Percentiles rank a stretch among this genome's conserved stretches.
Evolutionary conservation across 1,140 invertebrate genomes (phyloP).

Genomic region (Paralvinella palmiformis): DNA sequence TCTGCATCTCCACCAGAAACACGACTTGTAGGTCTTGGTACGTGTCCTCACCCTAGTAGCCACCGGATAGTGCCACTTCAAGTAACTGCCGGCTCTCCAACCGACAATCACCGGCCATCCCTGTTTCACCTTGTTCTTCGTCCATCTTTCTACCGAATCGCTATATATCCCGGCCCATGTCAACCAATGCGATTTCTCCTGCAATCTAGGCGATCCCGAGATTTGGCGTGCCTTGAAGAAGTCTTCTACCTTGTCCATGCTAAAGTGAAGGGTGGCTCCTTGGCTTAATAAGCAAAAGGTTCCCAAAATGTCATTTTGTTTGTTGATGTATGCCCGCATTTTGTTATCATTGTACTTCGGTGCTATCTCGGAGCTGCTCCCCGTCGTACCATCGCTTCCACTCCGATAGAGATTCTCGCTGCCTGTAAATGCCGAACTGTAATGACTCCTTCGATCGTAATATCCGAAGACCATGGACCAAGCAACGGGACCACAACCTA

Average conservation of each 20-base stretch:
- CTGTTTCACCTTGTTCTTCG: conserved; percentile 5
- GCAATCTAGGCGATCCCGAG: conserved; percentile 7
- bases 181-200: neutral
- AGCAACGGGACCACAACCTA: conserved; percentile 24
- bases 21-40: neutral
- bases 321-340: too few species aligned
- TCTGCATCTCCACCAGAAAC: neutral
- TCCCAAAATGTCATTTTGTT: too few species aligned
- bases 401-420: conserved; percentile 18
- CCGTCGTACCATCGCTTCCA: conserved; percentile 17
- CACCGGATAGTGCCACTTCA: conserved; percentile 9
- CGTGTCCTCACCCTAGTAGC: neutral
- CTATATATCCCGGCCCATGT: neutral
- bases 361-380: neutral
- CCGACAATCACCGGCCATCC: conserved; percentile 22
- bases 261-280: too few species aligned
- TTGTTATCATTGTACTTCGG: too few species aligned
- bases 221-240: conserved; percentile 14
- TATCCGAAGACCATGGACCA: conserved; percentile 24
- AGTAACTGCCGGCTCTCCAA: conserved; percentile 13
- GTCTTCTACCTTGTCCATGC: too few species aligned
- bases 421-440: neutral
- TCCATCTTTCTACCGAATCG: conserved; percentile 3
- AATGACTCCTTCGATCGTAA: conserved; percentile 19
- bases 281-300: too few species aligned